Evolutionary conservation across 37 sponge, comb jelly and placozoan species (phyloP).

Genomic region (Agelas oroides): DNA sequence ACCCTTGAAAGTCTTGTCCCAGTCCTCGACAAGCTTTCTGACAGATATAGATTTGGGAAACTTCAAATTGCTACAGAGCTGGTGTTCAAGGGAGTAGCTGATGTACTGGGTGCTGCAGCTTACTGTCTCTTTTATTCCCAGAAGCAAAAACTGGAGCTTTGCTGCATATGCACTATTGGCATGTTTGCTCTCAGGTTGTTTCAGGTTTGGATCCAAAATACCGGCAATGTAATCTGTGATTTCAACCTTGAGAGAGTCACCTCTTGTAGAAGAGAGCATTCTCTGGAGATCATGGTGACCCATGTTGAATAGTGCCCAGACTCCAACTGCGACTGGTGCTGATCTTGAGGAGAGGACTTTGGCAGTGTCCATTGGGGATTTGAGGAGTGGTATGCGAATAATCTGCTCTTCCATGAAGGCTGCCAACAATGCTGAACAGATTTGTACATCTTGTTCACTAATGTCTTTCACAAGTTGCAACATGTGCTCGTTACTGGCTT

Average conservation of each 20-base stretch:
- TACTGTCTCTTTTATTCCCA: constrained; percentile 46
- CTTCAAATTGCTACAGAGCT: constrained; percentile 45
- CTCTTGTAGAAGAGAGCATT: constrained; percentile 19
- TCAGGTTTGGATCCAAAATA: constrained; percentile 5
- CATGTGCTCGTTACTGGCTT: constrained; percentile 39
- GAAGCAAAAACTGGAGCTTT: constrained; percentile 68
- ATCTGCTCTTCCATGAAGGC: constrained; percentile 77
- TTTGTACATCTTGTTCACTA: constrained; percentile 1
- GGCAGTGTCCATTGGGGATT: constrained; percentile 54
- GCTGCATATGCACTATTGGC: constrained; percentile 33
- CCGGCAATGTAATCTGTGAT: constrained; percentile 53
- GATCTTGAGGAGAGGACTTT: constrained; percentile 25
- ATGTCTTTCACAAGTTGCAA: constrained; percentile 31
- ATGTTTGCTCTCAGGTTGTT: neutral
- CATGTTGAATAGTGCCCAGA: constrained; percentile 68
- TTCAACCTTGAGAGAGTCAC: constrained; percentile 33
- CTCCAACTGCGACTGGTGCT: constrained; percentile 57
- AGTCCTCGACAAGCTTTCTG: constrained; percentile 22
- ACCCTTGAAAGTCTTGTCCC: constrained; percentile 57
- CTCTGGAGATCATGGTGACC: constrained; percentile 29
- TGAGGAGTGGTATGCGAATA: constrained; percentile 62
- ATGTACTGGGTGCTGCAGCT: constrained; percentile 70
- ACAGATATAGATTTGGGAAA: constrained; percentile 19
- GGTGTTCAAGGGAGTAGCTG: constrained; percentile 76
- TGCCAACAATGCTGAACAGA: constrained; percentile 58